Evolutionary conservation across 2,797 vertebrate species (phyloP).

Genomic region (Leptoclinus maculatus): DNA sequence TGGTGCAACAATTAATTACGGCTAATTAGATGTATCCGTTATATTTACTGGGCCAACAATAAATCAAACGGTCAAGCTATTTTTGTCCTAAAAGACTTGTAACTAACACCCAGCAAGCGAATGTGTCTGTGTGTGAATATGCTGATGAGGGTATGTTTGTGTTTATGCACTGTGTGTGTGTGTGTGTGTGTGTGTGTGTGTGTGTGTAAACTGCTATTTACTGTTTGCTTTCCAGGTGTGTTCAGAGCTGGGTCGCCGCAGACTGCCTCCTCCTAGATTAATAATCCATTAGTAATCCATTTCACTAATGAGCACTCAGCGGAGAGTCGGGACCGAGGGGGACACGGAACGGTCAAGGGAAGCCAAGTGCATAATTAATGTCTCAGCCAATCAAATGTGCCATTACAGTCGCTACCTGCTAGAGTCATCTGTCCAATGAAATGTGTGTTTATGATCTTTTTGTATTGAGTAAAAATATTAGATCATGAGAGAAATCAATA

Average conservation of each 20-base stretch:
- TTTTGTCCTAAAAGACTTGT: conserved; percentile 73
- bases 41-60: conserved; percentile 78
- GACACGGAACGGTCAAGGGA: conserved; percentile 85
- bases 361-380: conserved; percentile 93
- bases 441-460: conserved; percentile 20
- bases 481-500: neutral
- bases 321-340: conserved; percentile 83
- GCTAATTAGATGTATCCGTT: conserved; percentile 84
- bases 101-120: conserved; percentile 62
- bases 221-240: conserved; percentile 78
- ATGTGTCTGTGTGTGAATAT: conserved; percentile 50
- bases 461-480: conserved; percentile 7
- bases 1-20: conserved; percentile 79
- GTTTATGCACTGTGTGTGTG: conserved; percentile 36
- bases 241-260: conserved; percentile 73
- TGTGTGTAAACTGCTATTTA: conserved; percentile 73
- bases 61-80: conserved; percentile 77
- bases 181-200: conserved; percentile 30
- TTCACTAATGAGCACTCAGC: conserved; percentile 90
- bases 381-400: conserved; percentile 87
- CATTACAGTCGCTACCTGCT: conserved; percentile 71
- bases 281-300: conserved; percentile 88
- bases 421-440: conserved; percentile 63
- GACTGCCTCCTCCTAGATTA: conserved; percentile 81
- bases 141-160: conserved; percentile 48